phyloP scores from a whole-genome alignment of 2,888 invertebrate genomes.

The Andricus curvator region DNA sequence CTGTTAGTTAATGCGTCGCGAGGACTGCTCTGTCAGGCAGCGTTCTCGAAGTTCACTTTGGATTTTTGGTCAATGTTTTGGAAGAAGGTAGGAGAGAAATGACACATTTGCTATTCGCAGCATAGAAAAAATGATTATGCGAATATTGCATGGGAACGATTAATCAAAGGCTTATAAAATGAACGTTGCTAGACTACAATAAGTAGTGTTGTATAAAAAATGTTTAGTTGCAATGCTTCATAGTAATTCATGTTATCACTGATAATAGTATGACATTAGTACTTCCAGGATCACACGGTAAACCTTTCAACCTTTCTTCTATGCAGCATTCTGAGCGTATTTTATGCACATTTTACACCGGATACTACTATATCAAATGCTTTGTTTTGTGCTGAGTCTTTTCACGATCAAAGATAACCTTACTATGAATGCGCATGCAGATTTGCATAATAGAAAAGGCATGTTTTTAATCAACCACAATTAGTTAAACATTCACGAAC shows the following conservation, averaged over 20 bases:
- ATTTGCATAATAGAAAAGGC: constrained; percentile 9
- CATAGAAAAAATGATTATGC: constrained; percentile 8
- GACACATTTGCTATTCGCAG: constrained; percentile 16
- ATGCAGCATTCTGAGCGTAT: neutral
- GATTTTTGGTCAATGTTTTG: too few species aligned
- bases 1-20: too few species aligned
- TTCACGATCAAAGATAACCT: constrained; percentile 22
- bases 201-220: neutral
- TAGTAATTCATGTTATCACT: neutral
- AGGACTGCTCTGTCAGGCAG: too few species aligned
- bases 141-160: constrained; percentile 23
- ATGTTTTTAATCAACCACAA: constrained; percentile 1
- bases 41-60: too few species aligned
- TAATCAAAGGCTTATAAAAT: neutral
- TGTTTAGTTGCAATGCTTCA: neutral
- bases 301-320: neutral
- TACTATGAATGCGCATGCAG: neutral
- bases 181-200: neutral
- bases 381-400: constrained; percentile 1
- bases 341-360: constrained; percentile 15
- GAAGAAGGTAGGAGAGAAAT: neutral
- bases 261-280: neutral
- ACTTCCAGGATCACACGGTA: neutral
- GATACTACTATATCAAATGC: constrained; percentile 22
- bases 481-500: constrained; percentile 22